Evolutionary conservation across 1,140 invertebrate species (phyloP), one percentile per base, ranked within the genome.

Genomic region (Melitaea cinxia): DNA sequence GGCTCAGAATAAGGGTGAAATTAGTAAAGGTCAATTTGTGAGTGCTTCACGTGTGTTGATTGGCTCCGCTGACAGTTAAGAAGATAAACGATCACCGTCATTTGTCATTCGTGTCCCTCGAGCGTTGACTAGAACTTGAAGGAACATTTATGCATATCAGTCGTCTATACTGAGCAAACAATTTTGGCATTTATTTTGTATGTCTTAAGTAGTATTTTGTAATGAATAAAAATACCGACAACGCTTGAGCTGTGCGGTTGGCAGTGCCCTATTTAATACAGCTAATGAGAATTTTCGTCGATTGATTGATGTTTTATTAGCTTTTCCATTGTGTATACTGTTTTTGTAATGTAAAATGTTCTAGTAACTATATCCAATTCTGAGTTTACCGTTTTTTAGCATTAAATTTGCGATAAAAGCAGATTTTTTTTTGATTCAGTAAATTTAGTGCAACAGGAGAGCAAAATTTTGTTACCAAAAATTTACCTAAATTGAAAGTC

Each of bases 1-100:
- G 10, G 10, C 12, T 21, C 3, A n/a, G 9, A 53, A 42, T 62
- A 62, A 62, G 49, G 24, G 17, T 50, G 49, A 42, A 19, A 24
- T 63, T 63, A 63, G 26, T 12, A 28, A 55, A 47, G 26, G 39
- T 61, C 21, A 37, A 54, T 54, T 14, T 68, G 61, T 55, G 64
- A 59, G 68, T 57, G 47, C 68, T 78, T 72, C 77, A 84, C 78
- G 78, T 84, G 80, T 82, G 84, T 83, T 85, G 86, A 89, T 87
- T 87, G 83, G 84, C 78, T 83, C 69, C 60, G 73, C 74, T 87
- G 86, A 89, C 86, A 87, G 84, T 85, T 87, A 85, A 82, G 84
- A 89, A 89, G 86, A 89, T 87, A 86, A 87, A 89, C 67, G 84
- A 82, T 85, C 76, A 68, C 61, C 73, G 80, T 82, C 84, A 87